Evolutionary conservation across 2,888 invertebrate species (phyloP).

Genomic region (Branchipolynoe longqiensis): DNA sequence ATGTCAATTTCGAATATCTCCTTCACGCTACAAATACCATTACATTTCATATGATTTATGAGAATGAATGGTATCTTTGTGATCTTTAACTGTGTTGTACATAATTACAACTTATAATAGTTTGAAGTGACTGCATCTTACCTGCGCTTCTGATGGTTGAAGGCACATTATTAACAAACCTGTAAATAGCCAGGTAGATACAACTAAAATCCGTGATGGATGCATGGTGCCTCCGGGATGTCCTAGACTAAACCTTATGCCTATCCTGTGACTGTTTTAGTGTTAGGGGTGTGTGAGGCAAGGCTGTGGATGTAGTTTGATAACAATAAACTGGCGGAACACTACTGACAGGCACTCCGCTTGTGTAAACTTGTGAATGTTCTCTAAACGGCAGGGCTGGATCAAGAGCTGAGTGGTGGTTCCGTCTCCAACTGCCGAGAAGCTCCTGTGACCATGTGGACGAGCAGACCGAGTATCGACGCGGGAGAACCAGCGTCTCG

Average conservation of each 20-base stretch:
- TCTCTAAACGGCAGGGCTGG: no score
- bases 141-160: not conserved
- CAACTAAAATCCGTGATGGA: slow-evolving; percentile 20
- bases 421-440: no score
- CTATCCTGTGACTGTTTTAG: no score
- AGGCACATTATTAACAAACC: not conserved
- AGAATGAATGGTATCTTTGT: not conserved
- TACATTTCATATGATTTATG: not conserved
- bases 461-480: no score
- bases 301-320: not conserved
- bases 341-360: not conserved
- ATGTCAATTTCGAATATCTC: not conserved
- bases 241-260: no score
- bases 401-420: no score
- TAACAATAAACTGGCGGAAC: not conserved
- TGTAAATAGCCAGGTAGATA: slow-evolving; percentile 6
- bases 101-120: not conserved
- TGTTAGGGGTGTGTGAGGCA: not conserved
- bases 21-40: not conserved
- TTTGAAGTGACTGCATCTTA: not conserved
- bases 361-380: no score
- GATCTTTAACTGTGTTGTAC: not conserved
- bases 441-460: no score
- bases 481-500: no score
- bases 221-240: not conserved